Base-by-base conservation (phyloP, 1,140 invertebrate genomes). In the Subanguina moxae region DNA sequence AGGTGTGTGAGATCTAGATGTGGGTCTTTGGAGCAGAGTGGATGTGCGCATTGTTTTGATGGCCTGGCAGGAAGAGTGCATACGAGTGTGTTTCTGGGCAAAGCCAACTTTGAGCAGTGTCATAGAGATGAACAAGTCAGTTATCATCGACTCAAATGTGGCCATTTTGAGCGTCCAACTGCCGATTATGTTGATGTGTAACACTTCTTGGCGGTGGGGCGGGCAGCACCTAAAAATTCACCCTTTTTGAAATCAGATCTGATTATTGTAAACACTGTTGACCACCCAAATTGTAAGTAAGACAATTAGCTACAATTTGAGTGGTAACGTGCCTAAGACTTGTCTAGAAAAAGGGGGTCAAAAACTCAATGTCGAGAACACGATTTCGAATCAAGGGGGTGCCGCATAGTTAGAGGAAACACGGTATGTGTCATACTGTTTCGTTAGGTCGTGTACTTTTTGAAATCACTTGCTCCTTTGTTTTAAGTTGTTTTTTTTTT, bases 61-160 rank as follows among this genome's bases (percentile, higher is more conserved):
- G 70, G n/a, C 69, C 75, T 38, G n/a, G 8, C n/a, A 25, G 17
- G 48, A 27, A 19, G 58, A 61, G 28, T 32, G 28, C 3, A 61
- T 19, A 8, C 58, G 58, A 28, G 19, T 61, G 42, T 70, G 69
- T n/a, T 64, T 45, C 27, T 70, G 69, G 19, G 13, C 27, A 1
- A 73, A 57, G 19, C 64, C 28, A n/a, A 76, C 48, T 21, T 64
- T 43, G 19, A 67, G 30, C 42, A 74, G 56, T 9, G 76, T 78
- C 30, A 76, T 68, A 23, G 74, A 76, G 57, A 76, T 27, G 52
- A 77, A 76, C 32, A 76, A 52, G 43, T 76, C 74, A 27, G 67
- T 78, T 21, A 76, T 21, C 58, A 78, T 75, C 13, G 42, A 38
- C 43, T 76, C 74, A 23, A 77, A 28, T 21, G 72, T 23, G 27